Conservation (phyloP, 2,113 vertebrate species). For the Microtus ochrogaster region DNA sequence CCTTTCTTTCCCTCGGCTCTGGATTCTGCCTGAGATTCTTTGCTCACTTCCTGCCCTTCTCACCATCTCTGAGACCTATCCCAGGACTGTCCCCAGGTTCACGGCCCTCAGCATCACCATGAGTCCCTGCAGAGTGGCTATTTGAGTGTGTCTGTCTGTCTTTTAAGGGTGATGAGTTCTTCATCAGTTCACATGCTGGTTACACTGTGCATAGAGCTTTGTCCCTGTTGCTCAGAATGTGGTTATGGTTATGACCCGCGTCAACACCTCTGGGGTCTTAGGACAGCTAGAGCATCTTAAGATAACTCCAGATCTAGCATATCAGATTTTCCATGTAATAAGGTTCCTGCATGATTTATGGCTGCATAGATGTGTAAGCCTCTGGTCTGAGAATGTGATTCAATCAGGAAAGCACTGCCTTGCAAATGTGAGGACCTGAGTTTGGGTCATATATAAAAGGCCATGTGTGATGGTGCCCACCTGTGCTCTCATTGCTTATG, state of each 20-base stretch:
- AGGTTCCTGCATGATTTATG: background rate
- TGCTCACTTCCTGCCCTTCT: background rate
- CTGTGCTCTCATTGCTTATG: background rate
- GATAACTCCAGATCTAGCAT: background rate
- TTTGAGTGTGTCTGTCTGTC: background rate
- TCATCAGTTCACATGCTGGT: background rate
- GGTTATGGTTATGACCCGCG: background rate
- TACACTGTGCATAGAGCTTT: background rate
- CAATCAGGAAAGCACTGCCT: background rate
- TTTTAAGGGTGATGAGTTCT: background rate
- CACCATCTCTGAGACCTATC: background rate
- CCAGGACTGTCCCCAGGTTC: background rate
- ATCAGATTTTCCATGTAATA: background rate
- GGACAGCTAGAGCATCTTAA: background rate
- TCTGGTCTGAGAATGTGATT: background rate
- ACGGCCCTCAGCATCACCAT: background rate
- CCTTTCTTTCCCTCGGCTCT: background rate
- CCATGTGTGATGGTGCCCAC: background rate
- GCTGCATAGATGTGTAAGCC: background rate
- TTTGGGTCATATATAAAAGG: background rate
- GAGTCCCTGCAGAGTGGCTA: background rate
- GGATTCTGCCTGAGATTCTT: background rate
- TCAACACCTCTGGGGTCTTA: background rate
- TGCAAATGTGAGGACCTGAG: background rate
- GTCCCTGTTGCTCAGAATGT: background rate